These are phyloP conservation scores for Aulostomus chinensis DNA, from an alignment of 2,797 vertebrate species.

Conservation along the genomic window DNA sequence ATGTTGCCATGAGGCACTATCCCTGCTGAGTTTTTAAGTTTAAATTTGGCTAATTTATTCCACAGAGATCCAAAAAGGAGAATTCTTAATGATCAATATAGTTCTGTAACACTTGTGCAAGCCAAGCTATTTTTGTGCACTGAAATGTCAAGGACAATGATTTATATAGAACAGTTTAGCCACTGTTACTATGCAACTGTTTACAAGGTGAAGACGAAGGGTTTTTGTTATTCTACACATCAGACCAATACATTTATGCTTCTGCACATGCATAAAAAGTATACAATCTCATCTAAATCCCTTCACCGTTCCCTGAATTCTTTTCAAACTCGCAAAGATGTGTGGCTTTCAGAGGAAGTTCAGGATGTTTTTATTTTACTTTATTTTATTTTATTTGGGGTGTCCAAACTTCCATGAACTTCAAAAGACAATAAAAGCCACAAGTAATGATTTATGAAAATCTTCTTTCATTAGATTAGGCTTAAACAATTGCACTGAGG, in stretches of 20 bases:
- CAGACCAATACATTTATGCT: background rate
- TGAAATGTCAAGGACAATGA: conserved; percentile 38
- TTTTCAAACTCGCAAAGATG: background rate
- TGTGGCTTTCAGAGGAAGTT: no score
- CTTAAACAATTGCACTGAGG: no score
- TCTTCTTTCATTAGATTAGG: no score
- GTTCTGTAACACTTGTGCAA: conserved; percentile 30
- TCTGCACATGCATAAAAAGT: no score
- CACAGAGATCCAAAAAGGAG: conserved; percentile 42
- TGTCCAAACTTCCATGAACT: no score
- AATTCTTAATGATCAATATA: conserved; percentile 54
- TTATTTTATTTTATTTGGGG: no score
- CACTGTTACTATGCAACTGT: background rate
- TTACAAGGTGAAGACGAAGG: background rate
- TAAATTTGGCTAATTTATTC: conserved; percentile 51
- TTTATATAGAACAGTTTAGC: conserved; percentile 29
- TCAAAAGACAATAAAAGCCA: no score
- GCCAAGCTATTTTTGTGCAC: conserved; percentile 33
- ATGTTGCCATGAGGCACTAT: conserved; percentile 36
- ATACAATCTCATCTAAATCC: no score
- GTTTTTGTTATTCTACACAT: background rate
- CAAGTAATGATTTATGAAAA: no score
- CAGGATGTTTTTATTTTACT: no score
- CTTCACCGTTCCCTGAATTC: background rate
- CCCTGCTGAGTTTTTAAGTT: conserved; percentile 38